Evolutionary conservation across 1,140 invertebrate species (phyloP), one percentile per base, ranked within the genome.

Genomic region (Lepidurus arcticus): DNA sequence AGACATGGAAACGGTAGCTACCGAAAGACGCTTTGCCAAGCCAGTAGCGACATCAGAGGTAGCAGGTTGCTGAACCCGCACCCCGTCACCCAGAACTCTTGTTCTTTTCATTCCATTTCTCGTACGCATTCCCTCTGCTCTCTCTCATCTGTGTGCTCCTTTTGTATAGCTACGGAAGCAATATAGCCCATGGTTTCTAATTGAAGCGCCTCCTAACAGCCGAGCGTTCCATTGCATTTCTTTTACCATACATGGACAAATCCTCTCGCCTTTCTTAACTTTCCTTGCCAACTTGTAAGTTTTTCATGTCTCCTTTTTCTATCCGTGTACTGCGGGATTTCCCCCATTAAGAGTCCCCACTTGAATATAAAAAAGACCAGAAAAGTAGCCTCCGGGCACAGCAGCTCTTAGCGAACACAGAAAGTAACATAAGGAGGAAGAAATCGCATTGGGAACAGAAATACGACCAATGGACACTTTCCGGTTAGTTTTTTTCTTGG

Each of bases 61-160:
- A 65, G 53, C 53, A 65, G 53, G n/a, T 21, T 65, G 53, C 53
- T 65, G 53, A 65, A 65, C 53, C 53, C 16, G 53, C 53, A 65
- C 53, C 16, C 53, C 16, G 53, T n/a, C 53, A 65, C 53, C 16
- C 53, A 65, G 53, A 65, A 16, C 7, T 7, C 53, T 65, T 65
- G 4, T 21, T 65, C 1, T 16, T 65, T 65, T 16, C 34, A 4
- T 1, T 2, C 34, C 34, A 2, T 65, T 21, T 13, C 53, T 13
- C 53, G 16, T 65, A 21, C 53, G 21, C 5, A 21, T 65, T 47
- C 53, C 13, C 53, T 65, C 21, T 65, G 24, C 53, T 65, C 21
- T 65, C n/a, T 65, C 53, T 65, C 53, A 13, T n/a, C 53, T 65
- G 53, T 34, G 13, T 65, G 16, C 53, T 21, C 16, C 53, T 65